These are phyloP conservation scores for Oryzias sinensis DNA, from an alignment of 2,797 vertebrate genomes.

Conservation along the genomic window DNA sequence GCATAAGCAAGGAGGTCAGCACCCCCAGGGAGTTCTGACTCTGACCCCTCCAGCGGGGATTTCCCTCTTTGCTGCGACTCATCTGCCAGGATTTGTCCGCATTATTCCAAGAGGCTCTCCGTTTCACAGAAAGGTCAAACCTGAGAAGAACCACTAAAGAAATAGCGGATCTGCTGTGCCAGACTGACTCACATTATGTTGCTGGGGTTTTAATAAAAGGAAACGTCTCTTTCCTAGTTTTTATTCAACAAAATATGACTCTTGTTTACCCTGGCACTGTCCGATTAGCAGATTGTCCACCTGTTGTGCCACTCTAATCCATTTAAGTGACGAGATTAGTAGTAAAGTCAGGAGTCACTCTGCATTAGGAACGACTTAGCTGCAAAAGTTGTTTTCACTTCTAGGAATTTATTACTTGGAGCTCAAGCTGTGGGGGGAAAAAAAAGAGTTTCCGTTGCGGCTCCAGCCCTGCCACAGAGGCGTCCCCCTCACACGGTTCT, in stretches of 20 bases:
- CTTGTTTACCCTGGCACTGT: neutral
- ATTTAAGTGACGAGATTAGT: constrained; percentile 21
- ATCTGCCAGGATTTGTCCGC: constrained; percentile 1
- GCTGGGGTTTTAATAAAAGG: constrained; percentile 7
- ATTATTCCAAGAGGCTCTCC: neutral
- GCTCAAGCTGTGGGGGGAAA: neutral
- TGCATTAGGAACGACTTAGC: neutral
- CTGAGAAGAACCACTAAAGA: constrained; percentile 3
- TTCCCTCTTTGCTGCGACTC: neutral
- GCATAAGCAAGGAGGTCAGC: neutral
- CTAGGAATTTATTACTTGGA: neutral
- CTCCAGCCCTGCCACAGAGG: constrained; percentile 12
- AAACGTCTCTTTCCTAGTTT: too few relatives aligned
- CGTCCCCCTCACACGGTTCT: constrained; percentile 12
- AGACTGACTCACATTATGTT: neutral
- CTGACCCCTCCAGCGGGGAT: neutral
- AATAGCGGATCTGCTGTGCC: neutral
- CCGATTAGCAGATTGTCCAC: constrained; percentile 5
- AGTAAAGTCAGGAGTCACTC: neutral
- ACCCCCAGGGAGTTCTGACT: constrained; percentile 53
- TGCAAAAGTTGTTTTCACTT: neutral
- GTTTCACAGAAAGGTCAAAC: neutral
- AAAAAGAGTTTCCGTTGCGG: neutral
- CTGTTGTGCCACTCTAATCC: constrained; percentile 21
- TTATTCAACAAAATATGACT: too few relatives aligned